These are phyloP conservation scores for Anastrepha obliqua DNA, from an alignment of 1,140 invertebrate species.

Conservation along the genomic window DNA sequence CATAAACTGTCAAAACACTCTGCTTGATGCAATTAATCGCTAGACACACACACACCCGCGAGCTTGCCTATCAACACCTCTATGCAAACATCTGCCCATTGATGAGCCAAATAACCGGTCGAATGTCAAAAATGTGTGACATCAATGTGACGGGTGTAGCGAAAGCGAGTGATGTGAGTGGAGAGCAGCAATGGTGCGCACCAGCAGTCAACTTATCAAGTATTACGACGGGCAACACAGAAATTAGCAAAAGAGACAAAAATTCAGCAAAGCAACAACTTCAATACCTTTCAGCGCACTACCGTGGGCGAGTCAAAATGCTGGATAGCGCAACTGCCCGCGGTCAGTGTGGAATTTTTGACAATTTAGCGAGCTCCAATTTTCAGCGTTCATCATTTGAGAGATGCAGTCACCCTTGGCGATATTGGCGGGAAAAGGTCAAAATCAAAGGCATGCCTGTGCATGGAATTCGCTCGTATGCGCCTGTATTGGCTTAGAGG, in stretches of 20 bases:
- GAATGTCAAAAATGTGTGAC: not conserved
- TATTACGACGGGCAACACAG: not conserved
- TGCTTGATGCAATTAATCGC: not conserved
- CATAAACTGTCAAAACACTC: slow-evolving; percentile 33
- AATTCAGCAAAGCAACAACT: not conserved
- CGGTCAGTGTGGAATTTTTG: not conserved
- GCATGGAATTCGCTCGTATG: not conserved
- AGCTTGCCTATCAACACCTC: not conserved
- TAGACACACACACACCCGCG: not conserved
- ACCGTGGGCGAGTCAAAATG: not conserved
- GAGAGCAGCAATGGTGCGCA: not conserved
- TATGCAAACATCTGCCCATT: not conserved
- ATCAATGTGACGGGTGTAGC: not conserved
- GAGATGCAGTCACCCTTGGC: not conserved
- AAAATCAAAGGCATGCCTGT: not conserved
- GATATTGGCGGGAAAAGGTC: not conserved
- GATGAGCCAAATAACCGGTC: slow-evolving; percentile 15
- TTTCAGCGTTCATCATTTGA: not conserved
- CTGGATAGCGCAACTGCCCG: not conserved
- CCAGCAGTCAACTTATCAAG: not conserved
- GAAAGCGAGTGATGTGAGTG: not conserved
- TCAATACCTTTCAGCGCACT: not conserved
- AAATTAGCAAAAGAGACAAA: not conserved
- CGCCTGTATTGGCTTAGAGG: not conserved
- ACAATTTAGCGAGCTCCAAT: not conserved